Percentiles rank a stretch among this genome's conserved stretches.
Evolutionary conservation across 2,113 vertebrate species (phyloP).

Genomic region (Ginglymostoma cirratum): DNA sequence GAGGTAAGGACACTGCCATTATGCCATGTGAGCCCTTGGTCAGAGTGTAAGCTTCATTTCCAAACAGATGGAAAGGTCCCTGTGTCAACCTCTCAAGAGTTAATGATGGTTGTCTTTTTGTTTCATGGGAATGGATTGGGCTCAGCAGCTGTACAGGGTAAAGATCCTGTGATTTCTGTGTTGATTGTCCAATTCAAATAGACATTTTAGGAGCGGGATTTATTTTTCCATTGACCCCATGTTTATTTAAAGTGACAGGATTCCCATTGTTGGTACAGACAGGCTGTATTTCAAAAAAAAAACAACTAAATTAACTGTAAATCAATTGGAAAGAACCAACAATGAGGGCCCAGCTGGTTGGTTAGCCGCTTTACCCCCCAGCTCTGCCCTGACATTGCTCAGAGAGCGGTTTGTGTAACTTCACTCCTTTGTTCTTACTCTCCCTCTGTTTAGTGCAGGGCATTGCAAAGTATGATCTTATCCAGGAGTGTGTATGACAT

Average conservation of each 20-base stretch:
- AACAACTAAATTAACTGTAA: not conserved
- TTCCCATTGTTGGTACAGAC: constrained; percentile 6
- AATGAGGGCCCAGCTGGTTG: not conserved
- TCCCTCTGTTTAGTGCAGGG: not conserved
- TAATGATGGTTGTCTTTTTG: not conserved
- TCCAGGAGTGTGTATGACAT: not conserved
- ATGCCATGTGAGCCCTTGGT: too few species aligned
- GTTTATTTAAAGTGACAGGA: constrained; percentile 32
- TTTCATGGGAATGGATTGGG: not conserved
- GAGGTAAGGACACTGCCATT: too few species aligned
- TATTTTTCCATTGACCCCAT: constrained; percentile 34
- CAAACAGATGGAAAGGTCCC: not conserved
- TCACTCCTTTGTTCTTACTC: not conserved
- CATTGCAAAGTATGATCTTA: not conserved
- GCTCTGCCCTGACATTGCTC: not conserved
- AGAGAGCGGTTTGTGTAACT: too few species aligned
- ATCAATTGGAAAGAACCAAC: constrained; percentile 15
- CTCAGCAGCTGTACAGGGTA: not conserved
- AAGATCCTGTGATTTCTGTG: not conserved
- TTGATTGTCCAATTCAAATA: constrained; percentile 19
- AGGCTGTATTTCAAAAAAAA: constrained; percentile 34
- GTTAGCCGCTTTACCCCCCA: too few species aligned
- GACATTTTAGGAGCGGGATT: constrained; percentile 18
- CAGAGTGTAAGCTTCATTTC: not conserved
- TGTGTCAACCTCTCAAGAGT: not conserved